A percentile compares a stretch with the other conserved stretches of the same genome.
phyloP scores from a whole-genome alignment of 1,140 invertebrate species.

The Arctopsyche grandis region DNA sequence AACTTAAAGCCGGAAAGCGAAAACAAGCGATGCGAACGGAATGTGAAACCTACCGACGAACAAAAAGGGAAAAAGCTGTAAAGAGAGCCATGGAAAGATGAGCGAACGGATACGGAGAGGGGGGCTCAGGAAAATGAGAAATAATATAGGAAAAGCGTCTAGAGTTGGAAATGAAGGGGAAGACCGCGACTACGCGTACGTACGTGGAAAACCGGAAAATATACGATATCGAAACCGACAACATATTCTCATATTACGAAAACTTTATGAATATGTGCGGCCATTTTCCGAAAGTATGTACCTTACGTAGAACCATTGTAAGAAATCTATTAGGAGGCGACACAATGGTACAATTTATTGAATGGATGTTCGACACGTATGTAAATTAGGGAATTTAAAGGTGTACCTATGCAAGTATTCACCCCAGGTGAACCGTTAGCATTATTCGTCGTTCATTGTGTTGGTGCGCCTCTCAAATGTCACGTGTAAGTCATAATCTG shows the following conservation, averaged over 20 bases:
- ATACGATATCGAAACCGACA: too few relatives aligned
- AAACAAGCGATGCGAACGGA: slow-evolving; percentile 10
- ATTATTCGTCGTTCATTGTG: slow-evolving; percentile 12
- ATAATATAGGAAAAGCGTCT: slow-evolving; percentile 1
- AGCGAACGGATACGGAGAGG: background rate
- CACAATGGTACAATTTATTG: too few relatives aligned
- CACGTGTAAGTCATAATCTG: slow-evolving; percentile 50
- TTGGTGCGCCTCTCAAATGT: slow-evolving; percentile 29
- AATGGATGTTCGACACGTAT: background rate
- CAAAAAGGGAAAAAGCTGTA: slow-evolving; percentile 18
- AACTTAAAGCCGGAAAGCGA: background rate
- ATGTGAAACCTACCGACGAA: background rate
- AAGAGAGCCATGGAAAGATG: background rate
- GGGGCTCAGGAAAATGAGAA: slow-evolving; percentile 5
- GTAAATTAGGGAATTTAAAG: background rate
- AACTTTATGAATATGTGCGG: too few relatives aligned
- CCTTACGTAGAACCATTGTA: too few relatives aligned
- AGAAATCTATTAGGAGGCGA: too few relatives aligned
- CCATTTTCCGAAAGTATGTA: too few relatives aligned
- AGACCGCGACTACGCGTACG: too few relatives aligned
- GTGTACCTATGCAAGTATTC: background rate
- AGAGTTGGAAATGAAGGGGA: background rate
- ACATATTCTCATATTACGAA: too few relatives aligned
- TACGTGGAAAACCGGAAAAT: too few relatives aligned
- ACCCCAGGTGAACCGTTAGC: slow-evolving; percentile 7